Percentiles rank a stretch among this genome's conserved stretches.
Conservation (phyloP, 2,797 vertebrate species). For the Dryobates pubescens region DNA sequence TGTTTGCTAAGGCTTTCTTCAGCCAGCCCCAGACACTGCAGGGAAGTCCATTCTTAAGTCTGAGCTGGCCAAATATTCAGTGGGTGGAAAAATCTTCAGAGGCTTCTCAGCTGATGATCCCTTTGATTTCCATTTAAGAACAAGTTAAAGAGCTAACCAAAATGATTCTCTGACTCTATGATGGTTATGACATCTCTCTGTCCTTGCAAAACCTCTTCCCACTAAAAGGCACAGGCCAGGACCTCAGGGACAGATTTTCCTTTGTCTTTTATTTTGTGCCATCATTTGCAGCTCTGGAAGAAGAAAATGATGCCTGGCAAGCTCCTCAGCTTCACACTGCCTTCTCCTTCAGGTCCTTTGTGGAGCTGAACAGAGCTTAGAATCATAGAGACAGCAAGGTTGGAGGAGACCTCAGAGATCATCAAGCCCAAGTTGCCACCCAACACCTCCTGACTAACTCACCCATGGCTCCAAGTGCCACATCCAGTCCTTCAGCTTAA, state of each 20-base stretch:
- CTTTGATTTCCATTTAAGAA: slow-evolving; percentile 28
- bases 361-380: rapidly evolving
- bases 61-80: not conserved
- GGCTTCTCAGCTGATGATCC: not conserved
- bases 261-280: not conserved
- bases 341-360: rapidly evolving
- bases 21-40: not conserved
- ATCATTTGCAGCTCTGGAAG: not conserved
- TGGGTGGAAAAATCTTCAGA: not conserved
- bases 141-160: not conserved
- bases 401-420: no score
- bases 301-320: not conserved
- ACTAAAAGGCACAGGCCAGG: not conserved
- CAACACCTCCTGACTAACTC: no score
- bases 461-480: no score
- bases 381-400: no score
- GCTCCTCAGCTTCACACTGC: rapidly evolving
- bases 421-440: no score
- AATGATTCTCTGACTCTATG: not conserved
- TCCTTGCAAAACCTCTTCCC: slow-evolving; percentile 16
- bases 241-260: not conserved
- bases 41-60: not conserved
- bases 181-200: slow-evolving; percentile 1
- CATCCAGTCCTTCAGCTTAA: no score
- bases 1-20: not conserved